Evolutionary conservation across 1,140 invertebrate species (phyloP).

Genomic region (Magallana gigas): DNA sequence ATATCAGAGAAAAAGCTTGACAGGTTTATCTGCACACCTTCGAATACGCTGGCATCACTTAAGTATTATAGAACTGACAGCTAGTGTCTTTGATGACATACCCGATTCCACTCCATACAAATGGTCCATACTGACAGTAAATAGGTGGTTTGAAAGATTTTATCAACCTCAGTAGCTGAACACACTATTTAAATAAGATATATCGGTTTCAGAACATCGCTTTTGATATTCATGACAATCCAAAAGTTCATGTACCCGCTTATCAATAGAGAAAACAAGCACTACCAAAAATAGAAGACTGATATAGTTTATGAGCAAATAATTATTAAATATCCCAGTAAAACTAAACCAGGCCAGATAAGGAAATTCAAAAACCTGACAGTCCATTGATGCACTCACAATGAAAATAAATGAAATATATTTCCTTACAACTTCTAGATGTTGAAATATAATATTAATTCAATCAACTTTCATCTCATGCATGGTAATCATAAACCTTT

Average conservation of each 20-base stretch:
- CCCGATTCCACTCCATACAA: not conserved
- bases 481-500: too few species aligned
- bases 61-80: not conserved
- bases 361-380: not conserved
- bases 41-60: not conserved
- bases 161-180: not conserved
- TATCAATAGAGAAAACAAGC: constrained; percentile 18
- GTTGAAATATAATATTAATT: too few species aligned
- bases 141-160: constrained; percentile 5
- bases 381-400: not conserved
- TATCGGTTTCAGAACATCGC: not conserved
- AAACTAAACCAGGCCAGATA: constrained; percentile 29
- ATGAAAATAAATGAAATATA: not conserved
- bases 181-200: constrained; percentile 5
- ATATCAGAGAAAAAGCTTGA: not conserved
- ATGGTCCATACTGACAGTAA: not conserved
- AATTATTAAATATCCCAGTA: not conserved
- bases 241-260: constrained; percentile 5
- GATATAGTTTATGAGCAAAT: not conserved
- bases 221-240: not conserved
- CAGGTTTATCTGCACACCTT: constrained; percentile 7
- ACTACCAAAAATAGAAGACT: constrained; percentile 6
- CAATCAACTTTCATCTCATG: too few species aligned
- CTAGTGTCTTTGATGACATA: not conserved
- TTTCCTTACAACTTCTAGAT: too few species aligned